Base-by-base conservation (phyloP, 2,113 vertebrate genomes). In the Panthera tigris region DNA sequence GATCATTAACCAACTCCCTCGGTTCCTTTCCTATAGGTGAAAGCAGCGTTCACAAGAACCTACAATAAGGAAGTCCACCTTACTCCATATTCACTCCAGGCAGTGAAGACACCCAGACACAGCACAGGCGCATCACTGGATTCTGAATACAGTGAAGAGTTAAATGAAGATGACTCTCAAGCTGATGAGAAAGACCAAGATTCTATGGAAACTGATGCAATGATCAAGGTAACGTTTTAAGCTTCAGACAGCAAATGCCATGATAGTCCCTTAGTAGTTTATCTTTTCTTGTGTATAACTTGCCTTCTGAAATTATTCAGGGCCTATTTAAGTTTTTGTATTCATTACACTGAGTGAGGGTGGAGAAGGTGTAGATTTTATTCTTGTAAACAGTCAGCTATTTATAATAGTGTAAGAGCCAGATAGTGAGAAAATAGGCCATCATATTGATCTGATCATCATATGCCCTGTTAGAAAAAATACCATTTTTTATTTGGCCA, bases 11-110 rank as follows among this genome's bases (percentile, higher is more conserved):
- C 61, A 36, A 16, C 5, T 81, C 27, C 57, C 19, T 95, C 23
- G 65, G 4, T 92, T 29, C 86, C 45, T 14, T 29, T n/a, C 52
- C 27, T 23, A 10, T 97, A 99, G 99, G 99, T 99, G 73, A 99
- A 99, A 98, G 99, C 99, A 10, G 99, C 99, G 13, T 99, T 99
- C 93, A 99, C 99, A 0, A 99, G 99, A 2, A 98, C 99, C 4
- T 99, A 99, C 97, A 99, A 99, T 98, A 99, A 98, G 97, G 99
- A 99, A 96, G 96, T 96, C 9, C 99, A 99, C 97, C 98, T 99
- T 92, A 99, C 99, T 7, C 99, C 99, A 0, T 99, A 99, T 93
- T 99, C 99, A 2, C 99, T 99, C 61, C 99, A 99, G 98, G 96
- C 63, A 1, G 97, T 99, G 36, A 99, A 99, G 98, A 98, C 98